phyloP scores from a whole-genome alignment of 2,113 vertebrate species.

The Rattus rattus region DNA sequence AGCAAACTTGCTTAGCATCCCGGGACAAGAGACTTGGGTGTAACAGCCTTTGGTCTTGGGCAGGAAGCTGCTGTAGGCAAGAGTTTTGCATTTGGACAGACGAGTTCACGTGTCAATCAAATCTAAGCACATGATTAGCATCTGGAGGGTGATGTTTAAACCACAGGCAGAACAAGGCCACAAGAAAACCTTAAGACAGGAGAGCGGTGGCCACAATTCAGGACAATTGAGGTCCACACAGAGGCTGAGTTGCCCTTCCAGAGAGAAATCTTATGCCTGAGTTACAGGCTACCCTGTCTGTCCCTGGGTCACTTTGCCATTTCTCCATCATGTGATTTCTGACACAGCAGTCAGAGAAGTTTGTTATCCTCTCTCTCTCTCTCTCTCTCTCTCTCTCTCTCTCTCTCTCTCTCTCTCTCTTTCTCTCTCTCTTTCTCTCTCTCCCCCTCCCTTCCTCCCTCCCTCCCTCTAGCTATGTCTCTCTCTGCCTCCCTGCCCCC shows the following conservation, averaged over 20 bases:
- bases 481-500: not conserved
- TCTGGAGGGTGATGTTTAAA: not conserved
- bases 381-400: not conserved
- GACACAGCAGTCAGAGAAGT: too few relatives aligned
- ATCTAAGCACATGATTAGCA: not conserved
- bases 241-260: too few relatives aligned
- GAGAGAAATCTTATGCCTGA: not conserved
- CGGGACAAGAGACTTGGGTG: accelerated
- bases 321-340: not conserved
- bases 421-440: not conserved
- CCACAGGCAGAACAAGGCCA: too few relatives aligned
- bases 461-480: not conserved
- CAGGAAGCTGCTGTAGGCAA: accelerated
- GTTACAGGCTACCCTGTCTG: too few relatives aligned
- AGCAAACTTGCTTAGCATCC: not conserved
- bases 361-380: accelerated
- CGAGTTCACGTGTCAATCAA: not conserved
- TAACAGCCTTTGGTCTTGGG: accelerated
- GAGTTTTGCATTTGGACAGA: too few relatives aligned
- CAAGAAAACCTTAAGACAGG: not conserved
- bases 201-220: too few relatives aligned
- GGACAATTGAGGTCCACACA: not conserved
- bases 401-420: not conserved
- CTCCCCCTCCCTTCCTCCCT: accelerated
- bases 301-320: too few relatives aligned